Evolutionary conservation across 2,797 vertebrate genomes (phyloP).

Genomic region (Mormyrus hasselquistii): DNA sequence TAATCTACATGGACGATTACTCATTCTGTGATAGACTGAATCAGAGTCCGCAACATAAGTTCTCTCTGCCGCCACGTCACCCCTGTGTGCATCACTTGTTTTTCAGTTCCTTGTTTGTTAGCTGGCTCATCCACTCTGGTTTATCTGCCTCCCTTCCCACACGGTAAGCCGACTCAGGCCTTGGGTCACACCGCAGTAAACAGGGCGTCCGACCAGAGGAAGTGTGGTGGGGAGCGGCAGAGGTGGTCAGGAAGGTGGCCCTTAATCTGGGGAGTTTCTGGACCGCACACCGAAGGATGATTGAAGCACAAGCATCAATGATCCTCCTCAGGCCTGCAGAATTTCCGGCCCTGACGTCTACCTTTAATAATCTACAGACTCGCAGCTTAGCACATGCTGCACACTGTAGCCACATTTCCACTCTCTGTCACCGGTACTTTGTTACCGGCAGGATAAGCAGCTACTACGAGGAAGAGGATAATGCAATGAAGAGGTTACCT

Average conservation of each 20-base stretch:
- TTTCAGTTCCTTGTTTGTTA: background rate
- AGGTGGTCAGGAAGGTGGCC: background rate
- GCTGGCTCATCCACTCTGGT: background rate
- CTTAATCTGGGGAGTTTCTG: background rate
- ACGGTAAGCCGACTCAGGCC: background rate
- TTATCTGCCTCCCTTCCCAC: constrained; percentile 20
- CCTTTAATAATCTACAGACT: background rate
- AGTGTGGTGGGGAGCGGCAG: background rate
- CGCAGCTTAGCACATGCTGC: background rate
- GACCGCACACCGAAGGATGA: background rate
- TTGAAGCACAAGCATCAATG: background rate
- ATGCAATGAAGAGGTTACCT: background rate
- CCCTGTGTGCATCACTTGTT: background rate
- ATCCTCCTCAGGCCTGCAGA: background rate
- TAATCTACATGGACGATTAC: background rate
- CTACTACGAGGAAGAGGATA: background rate
- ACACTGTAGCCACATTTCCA: background rate
- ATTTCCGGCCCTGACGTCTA: background rate
- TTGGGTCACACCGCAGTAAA: constrained; percentile 13
- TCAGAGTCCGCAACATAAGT: background rate
- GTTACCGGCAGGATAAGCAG: background rate
- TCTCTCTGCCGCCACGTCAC: constrained; percentile 35
- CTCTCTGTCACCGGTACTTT: background rate
- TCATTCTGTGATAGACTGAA: background rate
- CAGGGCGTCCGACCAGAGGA: constrained; percentile 1